Percentiles rank a stretch among this genome's conserved stretches.
phyloP scores from a whole-genome alignment of 2,113 vertebrate genomes.

The Strix aluco region DNA sequence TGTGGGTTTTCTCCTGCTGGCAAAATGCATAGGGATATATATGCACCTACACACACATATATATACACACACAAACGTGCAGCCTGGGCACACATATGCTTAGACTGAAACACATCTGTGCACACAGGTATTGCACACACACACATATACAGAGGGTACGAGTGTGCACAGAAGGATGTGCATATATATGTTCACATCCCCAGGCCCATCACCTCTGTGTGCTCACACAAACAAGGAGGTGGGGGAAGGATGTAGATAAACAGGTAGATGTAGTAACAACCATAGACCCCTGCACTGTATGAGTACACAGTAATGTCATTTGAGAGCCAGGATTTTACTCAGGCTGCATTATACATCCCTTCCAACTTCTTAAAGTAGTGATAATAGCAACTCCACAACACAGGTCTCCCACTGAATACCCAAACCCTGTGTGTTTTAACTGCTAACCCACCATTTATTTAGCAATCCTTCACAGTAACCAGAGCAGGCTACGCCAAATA shows the following conservation, averaged over 20 bases:
- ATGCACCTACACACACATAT: neutral
- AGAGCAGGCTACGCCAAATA: neutral
- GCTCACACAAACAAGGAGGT: neutral
- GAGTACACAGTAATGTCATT: neutral
- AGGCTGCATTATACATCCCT: neutral
- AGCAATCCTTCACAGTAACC: neutral
- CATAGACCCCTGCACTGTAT: fast-evolving
- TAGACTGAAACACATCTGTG: neutral
- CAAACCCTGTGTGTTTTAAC: neutral
- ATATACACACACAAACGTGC: fast-evolving
- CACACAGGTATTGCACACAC: neutral
- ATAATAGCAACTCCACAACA: neutral
- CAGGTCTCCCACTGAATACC: neutral
- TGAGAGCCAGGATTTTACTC: neutral
- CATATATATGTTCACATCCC: fast-evolving
- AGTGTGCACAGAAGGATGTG: neutral
- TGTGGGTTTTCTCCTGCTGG: neutral
- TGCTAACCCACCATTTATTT: neutral
- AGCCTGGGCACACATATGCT: neutral
- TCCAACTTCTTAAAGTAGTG: neutral
- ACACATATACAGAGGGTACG: fast-evolving
- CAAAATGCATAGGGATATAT: neutral
- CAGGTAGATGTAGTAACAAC: neutral
- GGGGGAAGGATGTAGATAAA: neutral
- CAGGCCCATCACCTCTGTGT: neutral